Percentiles rank a stretch among this genome's conserved stretches.
Evolutionary conservation across 1,140 invertebrate species (phyloP).

Genomic region (Lycorma delicatula): DNA sequence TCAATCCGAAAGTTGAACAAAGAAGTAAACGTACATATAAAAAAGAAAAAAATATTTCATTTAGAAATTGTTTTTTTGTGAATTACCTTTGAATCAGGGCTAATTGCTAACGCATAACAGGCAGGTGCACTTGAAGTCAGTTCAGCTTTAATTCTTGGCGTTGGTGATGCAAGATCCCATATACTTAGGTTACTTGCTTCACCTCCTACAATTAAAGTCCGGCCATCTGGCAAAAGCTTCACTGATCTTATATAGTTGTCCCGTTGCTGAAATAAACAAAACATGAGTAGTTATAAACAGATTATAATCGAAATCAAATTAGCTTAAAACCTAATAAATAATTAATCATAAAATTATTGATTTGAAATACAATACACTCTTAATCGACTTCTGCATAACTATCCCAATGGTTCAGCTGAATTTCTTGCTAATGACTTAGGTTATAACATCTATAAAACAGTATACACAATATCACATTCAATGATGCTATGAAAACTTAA

Average conservation of each 20-base stretch:
- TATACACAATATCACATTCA: no score
- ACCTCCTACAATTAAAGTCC: slow-evolving; percentile 92
- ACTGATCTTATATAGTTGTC: slow-evolving; percentile 97
- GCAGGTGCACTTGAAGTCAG: slow-evolving; percentile 91
- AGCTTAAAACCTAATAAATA: no score
- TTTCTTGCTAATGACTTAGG: no score
- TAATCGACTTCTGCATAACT: no score
- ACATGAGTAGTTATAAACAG: no score
- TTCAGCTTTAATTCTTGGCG: slow-evolving; percentile 82
- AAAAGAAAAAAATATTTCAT: neutral
- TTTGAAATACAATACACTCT: no score
- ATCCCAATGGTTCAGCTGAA: no score
- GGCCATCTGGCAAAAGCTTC: slow-evolving; percentile 90
- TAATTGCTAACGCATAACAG: slow-evolving; percentile 95
- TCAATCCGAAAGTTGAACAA: no score
- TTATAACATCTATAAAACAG: no score
- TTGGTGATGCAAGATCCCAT: slow-evolving; percentile 87
- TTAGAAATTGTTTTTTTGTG: neutral
- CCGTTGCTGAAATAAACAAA: slow-evolving; percentile 53
- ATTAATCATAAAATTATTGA: no score
- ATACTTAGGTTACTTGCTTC: slow-evolving; percentile 94
- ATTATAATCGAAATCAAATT: no score
- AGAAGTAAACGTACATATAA: neutral
- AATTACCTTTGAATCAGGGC: slow-evolving; percentile 80
- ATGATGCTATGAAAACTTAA: no score